Evolutionary conservation across 2,113 vertebrate genomes (phyloP).

Genomic region (Kobus ellipsiprymnus): DNA sequence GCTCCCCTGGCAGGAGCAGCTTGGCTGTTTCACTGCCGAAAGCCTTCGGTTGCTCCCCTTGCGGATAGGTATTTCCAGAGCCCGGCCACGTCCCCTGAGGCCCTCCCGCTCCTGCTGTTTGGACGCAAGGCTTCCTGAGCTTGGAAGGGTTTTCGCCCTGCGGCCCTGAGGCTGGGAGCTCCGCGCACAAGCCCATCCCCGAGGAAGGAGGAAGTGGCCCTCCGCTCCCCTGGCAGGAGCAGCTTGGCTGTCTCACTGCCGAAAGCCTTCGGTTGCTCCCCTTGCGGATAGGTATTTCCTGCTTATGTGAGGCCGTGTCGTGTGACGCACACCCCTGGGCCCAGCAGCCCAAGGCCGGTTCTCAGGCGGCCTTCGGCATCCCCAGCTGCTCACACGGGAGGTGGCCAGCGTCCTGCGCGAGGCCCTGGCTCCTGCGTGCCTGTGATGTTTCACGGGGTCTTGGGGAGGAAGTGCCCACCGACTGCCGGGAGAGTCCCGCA

Average conservation of each 20-base stretch:
- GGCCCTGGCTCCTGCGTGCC: neutral
- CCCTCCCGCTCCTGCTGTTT: constrained; percentile 76
- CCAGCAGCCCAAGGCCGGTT: neutral
- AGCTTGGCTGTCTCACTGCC: neutral
- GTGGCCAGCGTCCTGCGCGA: fast-evolving
- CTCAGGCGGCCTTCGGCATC: neutral
- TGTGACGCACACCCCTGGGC: neutral
- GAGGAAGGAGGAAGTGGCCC: neutral
- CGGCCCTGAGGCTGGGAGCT: neutral
- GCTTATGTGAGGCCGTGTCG: neutral
- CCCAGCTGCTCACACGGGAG: neutral
- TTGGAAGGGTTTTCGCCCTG: constrained; percentile 35
- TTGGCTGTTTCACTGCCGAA: neutral
- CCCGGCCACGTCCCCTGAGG: constrained; percentile 66
- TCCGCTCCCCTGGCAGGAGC: neutral
- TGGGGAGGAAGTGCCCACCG: neutral
- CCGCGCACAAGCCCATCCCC: neutral
- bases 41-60: no score
- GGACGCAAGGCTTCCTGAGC: constrained; percentile 77
- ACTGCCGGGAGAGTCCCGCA: neutral
- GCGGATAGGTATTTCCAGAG: constrained; percentile 68
- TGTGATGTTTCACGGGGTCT: neutral
- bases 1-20: neutral
- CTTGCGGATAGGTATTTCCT: neutral
- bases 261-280: no score